Base-by-base conservation (phyloP, 2,797 vertebrate species). In the Oreortyx pictus region DNA sequence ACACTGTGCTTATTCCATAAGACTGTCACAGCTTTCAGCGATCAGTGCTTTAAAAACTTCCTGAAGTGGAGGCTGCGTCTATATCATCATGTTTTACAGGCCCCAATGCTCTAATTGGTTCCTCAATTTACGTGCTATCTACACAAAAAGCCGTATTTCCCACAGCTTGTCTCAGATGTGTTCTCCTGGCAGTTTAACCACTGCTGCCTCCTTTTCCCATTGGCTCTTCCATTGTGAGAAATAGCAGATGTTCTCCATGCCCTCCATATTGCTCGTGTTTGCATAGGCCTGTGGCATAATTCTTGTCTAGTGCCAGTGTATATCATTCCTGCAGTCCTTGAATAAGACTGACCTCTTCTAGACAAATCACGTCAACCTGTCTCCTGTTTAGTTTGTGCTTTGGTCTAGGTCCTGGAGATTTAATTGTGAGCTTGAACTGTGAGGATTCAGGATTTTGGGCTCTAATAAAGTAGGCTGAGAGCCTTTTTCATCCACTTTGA, bases 11-110 rank as follows among this genome's bases (percentile, higher is more conserved):
- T 71, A 35, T 27, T 74, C 25, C 33, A 41, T 44, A 24, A 91
- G n/a, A 17, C 6, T 3, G 25, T 24, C 29, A 43, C 81, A 70
- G 72, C 86, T 93, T 90, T 83, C 66, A 88, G 71, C 79, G 85
- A 74, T 77, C 68, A 64, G 72, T 57, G 82, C 61, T 89, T 93
- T 80, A 67, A 82, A 90, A 92, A 74, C 82, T 91, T 90, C 76
- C 82, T 93, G 85, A 66, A n/a, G 56, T 82, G 72, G 67, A 70
- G 82, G 68, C 73, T 84, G 33, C 60, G 67, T 64, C 50, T 89
- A 19, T 76, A 67, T 87, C 64, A 39, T 73, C 87, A 60, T 46
- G 33, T 89, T 91, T 80, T 85, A 77, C 71, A 82, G 68, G 78
- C 27, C 22, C 31, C 33, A 52, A 61, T 71, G 73, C 72, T 27